phyloP scores from a whole-genome alignment of 2,797 vertebrate species.

The Astyanax mexicanus region DNA sequence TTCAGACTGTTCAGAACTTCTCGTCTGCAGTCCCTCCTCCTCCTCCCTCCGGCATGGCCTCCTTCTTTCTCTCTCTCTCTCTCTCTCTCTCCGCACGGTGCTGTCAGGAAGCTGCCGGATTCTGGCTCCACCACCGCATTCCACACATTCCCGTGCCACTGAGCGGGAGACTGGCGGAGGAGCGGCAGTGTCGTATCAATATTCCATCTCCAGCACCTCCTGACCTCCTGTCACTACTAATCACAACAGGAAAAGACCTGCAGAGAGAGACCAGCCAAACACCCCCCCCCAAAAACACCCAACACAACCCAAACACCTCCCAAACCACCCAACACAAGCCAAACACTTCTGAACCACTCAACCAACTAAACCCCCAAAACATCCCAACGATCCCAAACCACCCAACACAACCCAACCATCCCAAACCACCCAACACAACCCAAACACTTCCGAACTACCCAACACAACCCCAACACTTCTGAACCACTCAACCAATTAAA shows the following conservation, averaged over 20 bases:
- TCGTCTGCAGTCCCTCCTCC: conserved; percentile 4
- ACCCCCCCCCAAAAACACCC: too few relatives aligned
- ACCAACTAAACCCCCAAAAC: too few relatives aligned
- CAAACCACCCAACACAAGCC: too few relatives aligned
- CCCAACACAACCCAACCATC: too few relatives aligned
- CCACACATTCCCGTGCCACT: conserved; percentile 51
- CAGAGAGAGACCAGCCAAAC: conserved; percentile 11
- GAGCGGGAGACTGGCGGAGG: conserved; percentile 26
- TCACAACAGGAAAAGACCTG: conserved; percentile 35
- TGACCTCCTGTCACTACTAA: conserved; percentile 38
- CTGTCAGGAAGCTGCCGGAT: conserved; percentile 46
- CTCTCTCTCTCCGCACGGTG: conserved; percentile 34
- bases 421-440: too few relatives aligned
- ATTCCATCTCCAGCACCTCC: conserved; percentile 42
- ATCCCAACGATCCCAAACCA: too few relatives aligned
- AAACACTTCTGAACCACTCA: too few relatives aligned
- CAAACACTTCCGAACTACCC: too few relatives aligned
- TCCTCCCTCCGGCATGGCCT: conserved; percentile 27
- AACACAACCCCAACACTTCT: too few relatives aligned
- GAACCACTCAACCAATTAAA: too few relatives aligned
- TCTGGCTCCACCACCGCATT: conserved; percentile 49
- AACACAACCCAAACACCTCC: too few relatives aligned
- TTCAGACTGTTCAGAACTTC: conserved; percentile 47
- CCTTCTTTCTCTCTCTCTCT: too few relatives aligned
- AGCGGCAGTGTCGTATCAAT: conserved; percentile 34